These are phyloP conservation scores for Scaptomyza hsui DNA, from an alignment of 1,140 invertebrate species.

Conservation along the genomic window DNA sequence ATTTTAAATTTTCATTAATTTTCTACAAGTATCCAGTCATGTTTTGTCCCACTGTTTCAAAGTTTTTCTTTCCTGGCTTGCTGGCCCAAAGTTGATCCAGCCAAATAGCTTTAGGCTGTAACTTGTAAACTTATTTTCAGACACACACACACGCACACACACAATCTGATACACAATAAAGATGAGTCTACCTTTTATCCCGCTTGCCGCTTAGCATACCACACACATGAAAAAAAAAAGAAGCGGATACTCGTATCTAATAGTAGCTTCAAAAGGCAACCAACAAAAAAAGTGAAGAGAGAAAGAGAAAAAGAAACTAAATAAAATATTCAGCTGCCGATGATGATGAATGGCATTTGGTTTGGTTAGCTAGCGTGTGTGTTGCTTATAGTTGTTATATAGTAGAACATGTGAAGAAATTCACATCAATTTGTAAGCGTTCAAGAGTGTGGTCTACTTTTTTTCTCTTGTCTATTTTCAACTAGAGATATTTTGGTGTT, in stretches of 20 bases:
- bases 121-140: slow-evolving; percentile 74
- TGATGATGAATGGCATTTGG: slow-evolving; percentile 73
- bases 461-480: slow-evolving; percentile 25
- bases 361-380: slow-evolving; percentile 27
- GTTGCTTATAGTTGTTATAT: slow-evolving; percentile 25
- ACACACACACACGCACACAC: slow-evolving; percentile 37
- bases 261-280: slow-evolving; percentile 26
- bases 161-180: neutral
- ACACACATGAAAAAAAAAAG: slow-evolving; percentile 10
- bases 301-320: slow-evolving; percentile 23
- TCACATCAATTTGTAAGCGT: slow-evolving; percentile 73
- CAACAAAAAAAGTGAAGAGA: slow-evolving; percentile 15
- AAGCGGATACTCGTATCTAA: slow-evolving; percentile 36
- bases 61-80: slow-evolving; percentile 14
- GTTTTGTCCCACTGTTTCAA: slow-evolving; percentile 34
- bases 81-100: slow-evolving; percentile 64
- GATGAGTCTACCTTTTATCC: slow-evolving; percentile 63
- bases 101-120: slow-evolving; percentile 74
- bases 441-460: slow-evolving; percentile 14
- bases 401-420: slow-evolving; percentile 71
- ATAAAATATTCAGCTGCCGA: slow-evolving; percentile 70
- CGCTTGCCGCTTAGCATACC: slow-evolving; percentile 46
- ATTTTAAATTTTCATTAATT: too few relatives aligned
- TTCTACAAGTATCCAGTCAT: neutral
- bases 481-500: slow-evolving; percentile 10